A percentile compares a stretch with the other conserved stretches of the same genome.
Evolutionary conservation across 2,797 vertebrate genomes (phyloP).

Genomic region (Vipera ursinii): DNA sequence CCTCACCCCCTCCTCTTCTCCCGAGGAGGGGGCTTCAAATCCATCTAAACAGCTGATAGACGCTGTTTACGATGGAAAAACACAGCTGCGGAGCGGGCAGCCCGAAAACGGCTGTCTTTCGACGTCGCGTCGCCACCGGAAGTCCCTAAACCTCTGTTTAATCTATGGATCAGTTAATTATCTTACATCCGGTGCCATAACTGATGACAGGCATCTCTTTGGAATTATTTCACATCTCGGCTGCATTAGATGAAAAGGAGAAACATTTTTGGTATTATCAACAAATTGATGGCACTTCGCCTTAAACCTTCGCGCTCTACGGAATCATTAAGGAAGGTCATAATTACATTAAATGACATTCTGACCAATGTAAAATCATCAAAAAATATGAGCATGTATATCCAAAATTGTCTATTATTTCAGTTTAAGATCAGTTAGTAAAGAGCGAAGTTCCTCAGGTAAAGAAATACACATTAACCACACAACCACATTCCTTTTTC

Average conservation of each 20-base stretch:
- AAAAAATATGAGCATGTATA: slow-evolving; percentile 15
- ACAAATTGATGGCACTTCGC: too few relatives aligned
- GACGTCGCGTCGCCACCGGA: too few relatives aligned
- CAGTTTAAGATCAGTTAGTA: slow-evolving; percentile 9
- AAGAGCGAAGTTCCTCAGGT: slow-evolving; percentile 13
- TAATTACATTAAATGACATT: neutral
- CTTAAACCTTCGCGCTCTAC: neutral
- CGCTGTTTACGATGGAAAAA: too few relatives aligned
- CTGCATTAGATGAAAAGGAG: neutral
- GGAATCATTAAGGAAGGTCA: too few relatives aligned
- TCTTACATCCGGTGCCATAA: neutral
- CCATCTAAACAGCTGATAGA: too few relatives aligned
- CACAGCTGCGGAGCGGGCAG: too few relatives aligned
- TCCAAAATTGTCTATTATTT: neutral
- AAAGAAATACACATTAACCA: neutral
- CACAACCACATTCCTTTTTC: slow-evolving; percentile 23
- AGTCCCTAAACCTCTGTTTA: neutral
- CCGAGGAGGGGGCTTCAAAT: too few relatives aligned
- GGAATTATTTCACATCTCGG: neutral
- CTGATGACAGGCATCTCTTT: neutral
- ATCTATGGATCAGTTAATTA: neutral
- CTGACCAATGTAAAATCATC: neutral
- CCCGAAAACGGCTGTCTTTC: too few relatives aligned
- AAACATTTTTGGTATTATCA: neutral
- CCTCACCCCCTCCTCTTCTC: too few relatives aligned